Conservation (phyloP, 1,140 invertebrate species). For the Nymphalis io region DNA sequence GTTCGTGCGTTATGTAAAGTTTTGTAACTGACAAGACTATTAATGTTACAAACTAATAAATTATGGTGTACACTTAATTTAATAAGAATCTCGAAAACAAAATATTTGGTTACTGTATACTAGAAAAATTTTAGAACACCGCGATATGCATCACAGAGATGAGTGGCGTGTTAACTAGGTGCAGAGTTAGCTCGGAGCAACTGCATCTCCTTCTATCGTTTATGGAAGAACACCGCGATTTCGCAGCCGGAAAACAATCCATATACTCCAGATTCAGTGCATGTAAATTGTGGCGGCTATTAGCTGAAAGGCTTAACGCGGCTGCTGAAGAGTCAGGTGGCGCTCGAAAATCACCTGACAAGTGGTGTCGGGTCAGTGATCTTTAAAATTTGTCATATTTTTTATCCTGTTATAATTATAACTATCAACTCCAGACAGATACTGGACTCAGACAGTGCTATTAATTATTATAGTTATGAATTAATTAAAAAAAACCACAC, state of each 20-base stretch:
- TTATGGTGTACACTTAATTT: background rate
- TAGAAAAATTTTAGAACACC: background rate
- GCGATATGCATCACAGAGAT: conserved; percentile 41
- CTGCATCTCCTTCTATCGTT: conserved; percentile 67
- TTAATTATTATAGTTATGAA: too few relatives aligned
- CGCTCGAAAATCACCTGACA: conserved; percentile 67
- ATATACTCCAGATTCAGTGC: conserved; percentile 71
- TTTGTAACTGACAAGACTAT: too few relatives aligned
- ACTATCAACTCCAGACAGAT: too few relatives aligned
- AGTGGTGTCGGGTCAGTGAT: conserved; percentile 66
- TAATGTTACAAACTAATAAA: too few relatives aligned
- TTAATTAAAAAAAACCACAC: too few relatives aligned
- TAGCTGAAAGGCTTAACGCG: conserved; percentile 70
- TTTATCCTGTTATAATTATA: too few relatives aligned
- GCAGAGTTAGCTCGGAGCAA: conserved; percentile 72
- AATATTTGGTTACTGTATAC: background rate
- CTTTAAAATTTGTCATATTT: background rate
- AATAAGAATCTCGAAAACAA: background rate
- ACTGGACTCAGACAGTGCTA: too few relatives aligned
- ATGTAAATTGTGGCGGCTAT: conserved; percentile 69
- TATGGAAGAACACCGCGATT: conserved; percentile 76
- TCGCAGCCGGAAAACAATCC: conserved; percentile 71
- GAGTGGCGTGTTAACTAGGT: conserved; percentile 60
- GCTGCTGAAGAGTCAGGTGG: conserved; percentile 62
- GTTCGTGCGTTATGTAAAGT: too few relatives aligned